phyloP scores from a whole-genome alignment of 2,888 invertebrate species.

The Chymomyza procnemis region DNA sequence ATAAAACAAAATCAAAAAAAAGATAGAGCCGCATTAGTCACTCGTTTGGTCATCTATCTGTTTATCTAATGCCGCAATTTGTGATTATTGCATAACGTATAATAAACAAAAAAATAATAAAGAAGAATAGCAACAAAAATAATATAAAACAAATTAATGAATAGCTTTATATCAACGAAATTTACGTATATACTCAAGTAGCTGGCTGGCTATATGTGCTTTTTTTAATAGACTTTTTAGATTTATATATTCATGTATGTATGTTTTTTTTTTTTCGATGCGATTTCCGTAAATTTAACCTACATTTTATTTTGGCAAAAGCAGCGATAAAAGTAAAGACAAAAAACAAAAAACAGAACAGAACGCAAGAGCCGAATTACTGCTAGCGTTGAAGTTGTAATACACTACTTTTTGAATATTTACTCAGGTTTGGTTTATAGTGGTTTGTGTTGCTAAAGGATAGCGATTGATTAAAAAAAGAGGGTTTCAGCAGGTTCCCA shows the following conservation, averaged over 20 bases:
- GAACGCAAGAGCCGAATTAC: not conserved
- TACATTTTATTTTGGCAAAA: conserved; percentile 49
- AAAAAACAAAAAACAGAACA: conserved; percentile 31
- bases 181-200: conserved; percentile 27
- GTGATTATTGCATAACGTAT: conserved; percentile 54
- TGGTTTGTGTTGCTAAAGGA: too few relatives aligned
- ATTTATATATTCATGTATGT: conserved; percentile 26
- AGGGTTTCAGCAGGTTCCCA: too few relatives aligned
- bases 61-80: conserved; percentile 24
- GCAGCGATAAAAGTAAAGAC: conserved; percentile 8
- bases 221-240: conserved; percentile 29
- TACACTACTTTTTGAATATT: not conserved
- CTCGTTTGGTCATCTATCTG: not conserved
- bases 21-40: conserved; percentile 17
- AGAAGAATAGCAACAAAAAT: conserved; percentile 30
- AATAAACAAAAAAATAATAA: conserved; percentile 7
- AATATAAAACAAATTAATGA: conserved; percentile 22
- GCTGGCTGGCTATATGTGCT: conserved; percentile 6
- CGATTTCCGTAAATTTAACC: conserved; percentile 71
- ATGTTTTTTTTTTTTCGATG: conserved; percentile 41
- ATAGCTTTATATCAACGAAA: conserved; percentile 4
- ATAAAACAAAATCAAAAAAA: not conserved
- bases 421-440: too few relatives aligned
- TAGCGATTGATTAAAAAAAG: too few relatives aligned
- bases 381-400: not conserved